These are phyloP conservation scores for Spermophilus dauricus DNA, from an alignment of 2,113 vertebrate genomes.

Conservation along the genomic window DNA sequence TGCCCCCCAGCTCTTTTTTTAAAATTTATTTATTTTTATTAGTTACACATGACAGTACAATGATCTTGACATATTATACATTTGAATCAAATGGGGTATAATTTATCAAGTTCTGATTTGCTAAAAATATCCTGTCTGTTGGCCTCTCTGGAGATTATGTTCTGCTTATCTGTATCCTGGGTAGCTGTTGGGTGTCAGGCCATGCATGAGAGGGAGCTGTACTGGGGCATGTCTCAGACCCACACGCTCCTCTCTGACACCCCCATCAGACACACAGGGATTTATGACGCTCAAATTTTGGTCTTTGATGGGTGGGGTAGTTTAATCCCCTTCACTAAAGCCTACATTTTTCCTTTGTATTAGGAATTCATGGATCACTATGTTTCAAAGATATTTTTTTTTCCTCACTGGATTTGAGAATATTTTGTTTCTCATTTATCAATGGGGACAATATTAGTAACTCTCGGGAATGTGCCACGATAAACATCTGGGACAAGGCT, in stretches of 20 bases:
- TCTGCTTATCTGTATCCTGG: rapidly evolving
- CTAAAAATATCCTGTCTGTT: neutral
- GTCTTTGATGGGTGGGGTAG: slow-evolving; percentile 61
- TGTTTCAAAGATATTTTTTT: neutral
- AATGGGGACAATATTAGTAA: neutral
- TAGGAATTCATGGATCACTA: neutral
- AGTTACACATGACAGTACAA: too few relatives aligned
- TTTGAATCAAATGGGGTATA: too few relatives aligned
- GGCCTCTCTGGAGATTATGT: neutral
- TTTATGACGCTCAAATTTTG: slow-evolving; percentile 18
- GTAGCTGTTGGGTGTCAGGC: neutral
- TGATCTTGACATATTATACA: too few relatives aligned
- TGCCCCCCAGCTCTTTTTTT: too few relatives aligned
- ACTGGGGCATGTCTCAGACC: rapidly evolving
- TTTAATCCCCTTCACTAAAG: slow-evolving; percentile 38
- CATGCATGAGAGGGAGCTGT: neutral
- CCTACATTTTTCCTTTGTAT: slow-evolving; percentile 31
- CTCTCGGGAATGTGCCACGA: neutral
- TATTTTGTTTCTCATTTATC: slow-evolving; percentile 33
- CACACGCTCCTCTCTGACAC: neutral
- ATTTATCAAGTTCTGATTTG: neutral
- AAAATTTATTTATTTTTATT: too few relatives aligned
- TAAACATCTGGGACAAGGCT: neutral
- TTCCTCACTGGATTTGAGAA: neutral
- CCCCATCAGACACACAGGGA: neutral